Evolutionary conservation across 2,113 vertebrate genomes (phyloP).

Genomic region (Peromyscus leucopus): DNA sequence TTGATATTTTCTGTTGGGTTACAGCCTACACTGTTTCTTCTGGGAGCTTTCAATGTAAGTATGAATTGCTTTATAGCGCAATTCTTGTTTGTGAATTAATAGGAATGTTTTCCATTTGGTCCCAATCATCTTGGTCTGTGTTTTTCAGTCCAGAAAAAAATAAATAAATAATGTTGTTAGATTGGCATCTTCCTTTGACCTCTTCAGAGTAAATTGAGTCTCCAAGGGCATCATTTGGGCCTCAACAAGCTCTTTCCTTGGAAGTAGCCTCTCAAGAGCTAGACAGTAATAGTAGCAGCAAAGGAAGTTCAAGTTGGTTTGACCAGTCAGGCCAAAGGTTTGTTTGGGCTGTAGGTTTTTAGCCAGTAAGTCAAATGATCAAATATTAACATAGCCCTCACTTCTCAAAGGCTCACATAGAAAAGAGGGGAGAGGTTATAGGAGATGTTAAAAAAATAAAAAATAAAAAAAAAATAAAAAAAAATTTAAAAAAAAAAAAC

Average conservation of each 20-base stretch:
- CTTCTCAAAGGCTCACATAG: neutral
- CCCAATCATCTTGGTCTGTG: neutral
- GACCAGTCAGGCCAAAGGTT: neutral
- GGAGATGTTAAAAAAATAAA: neutral
- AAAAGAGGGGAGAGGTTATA: neutral
- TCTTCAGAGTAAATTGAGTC: neutral
- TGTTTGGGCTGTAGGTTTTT: neutral
- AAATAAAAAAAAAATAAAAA: no score
- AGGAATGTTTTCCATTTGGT: neutral
- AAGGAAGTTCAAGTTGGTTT: neutral
- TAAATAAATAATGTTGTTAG: no score
- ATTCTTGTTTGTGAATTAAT: neutral
- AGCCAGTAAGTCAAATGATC: neutral
- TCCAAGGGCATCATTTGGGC: neutral
- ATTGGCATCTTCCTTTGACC: neutral
- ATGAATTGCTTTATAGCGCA: fast-evolving
- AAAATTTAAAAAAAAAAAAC: neutral
- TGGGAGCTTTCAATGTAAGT: conserved; percentile 98
- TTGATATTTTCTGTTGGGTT: conserved; percentile 97
- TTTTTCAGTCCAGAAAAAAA: neutral
- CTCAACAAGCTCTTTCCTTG: fast-evolving
- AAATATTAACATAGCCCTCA: neutral
- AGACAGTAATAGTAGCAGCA: neutral
- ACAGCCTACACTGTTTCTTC: conserved; percentile 96
- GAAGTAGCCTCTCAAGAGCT: neutral